Evolutionary conservation across 2,797 vertebrate genomes (phyloP).

Genomic region (Rhincodon typus): DNA sequence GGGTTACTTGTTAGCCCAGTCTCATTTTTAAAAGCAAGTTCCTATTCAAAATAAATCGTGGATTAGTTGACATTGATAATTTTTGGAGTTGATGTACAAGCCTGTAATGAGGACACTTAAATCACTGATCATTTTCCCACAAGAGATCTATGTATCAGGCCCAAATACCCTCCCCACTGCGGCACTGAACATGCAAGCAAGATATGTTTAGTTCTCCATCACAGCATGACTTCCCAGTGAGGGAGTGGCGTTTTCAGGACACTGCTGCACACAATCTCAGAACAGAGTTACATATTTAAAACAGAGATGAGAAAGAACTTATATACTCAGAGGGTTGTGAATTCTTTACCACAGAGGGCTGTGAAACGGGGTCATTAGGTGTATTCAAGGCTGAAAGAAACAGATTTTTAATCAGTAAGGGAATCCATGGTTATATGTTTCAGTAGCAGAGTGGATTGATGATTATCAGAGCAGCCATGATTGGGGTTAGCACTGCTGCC

Average conservation of each 20-base stretch:
- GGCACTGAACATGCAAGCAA: neutral
- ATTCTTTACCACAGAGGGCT: too few relatives aligned
- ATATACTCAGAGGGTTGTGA: too few relatives aligned
- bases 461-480: too few relatives aligned
- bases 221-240: neutral
- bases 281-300: too few relatives aligned
- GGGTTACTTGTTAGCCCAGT: constrained; percentile 75
- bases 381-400: too few relatives aligned
- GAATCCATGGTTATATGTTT: too few relatives aligned
- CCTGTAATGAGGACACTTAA: neutral
- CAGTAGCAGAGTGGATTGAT: too few relatives aligned
- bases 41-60: constrained; percentile 58
- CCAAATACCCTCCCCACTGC: neutral
- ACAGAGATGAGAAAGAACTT: too few relatives aligned
- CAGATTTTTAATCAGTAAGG: too few relatives aligned
- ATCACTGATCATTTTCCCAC: neutral
- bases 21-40: constrained; percentile 84
- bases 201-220: neutral
- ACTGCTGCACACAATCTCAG: neutral
- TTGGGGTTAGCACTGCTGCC: too few relatives aligned
- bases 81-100: neutral
- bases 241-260: neutral
- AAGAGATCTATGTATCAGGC: neutral
- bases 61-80: neutral
- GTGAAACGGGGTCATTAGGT: too few relatives aligned